phyloP scores from a whole-genome alignment of 2,888 invertebrate genomes.

The Conomelus anceps region DNA sequence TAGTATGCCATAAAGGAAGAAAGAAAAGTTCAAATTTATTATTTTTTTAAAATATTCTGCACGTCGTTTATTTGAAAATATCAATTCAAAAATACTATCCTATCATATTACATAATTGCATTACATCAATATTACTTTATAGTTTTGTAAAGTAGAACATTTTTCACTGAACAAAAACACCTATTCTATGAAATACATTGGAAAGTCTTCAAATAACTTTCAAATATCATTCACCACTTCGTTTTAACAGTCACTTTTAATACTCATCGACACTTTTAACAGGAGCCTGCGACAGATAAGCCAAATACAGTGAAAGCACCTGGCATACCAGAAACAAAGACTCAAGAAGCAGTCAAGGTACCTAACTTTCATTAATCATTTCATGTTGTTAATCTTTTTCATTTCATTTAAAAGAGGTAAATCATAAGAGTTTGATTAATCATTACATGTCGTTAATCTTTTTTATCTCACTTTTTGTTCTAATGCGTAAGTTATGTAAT shows the following conservation, averaged over 20 bases:
- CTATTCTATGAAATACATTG: too few relatives aligned
- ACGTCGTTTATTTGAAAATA: too few relatives aligned
- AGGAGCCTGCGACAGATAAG: conserved; percentile 6
- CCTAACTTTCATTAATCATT: neutral
- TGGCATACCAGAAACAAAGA: conserved; percentile 1
- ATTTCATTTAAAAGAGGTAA: neutral
- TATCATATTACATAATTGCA: too few relatives aligned
- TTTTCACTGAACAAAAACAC: too few relatives aligned
- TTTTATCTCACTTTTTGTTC: neutral
- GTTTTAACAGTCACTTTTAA: neutral
- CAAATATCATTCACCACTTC: neutral
- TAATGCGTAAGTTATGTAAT: too few relatives aligned
- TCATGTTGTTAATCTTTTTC: neutral
- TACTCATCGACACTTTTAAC: neutral
- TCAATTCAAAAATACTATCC: too few relatives aligned
- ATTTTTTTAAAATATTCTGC: too few relatives aligned
- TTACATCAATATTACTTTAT: too few relatives aligned
- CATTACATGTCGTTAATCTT: neutral
- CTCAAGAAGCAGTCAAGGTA: neutral
- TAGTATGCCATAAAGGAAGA: too few relatives aligned
- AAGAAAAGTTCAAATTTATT: too few relatives aligned
- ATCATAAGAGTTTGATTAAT: neutral
- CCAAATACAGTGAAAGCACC: neutral
- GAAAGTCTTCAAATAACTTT: too few relatives aligned
- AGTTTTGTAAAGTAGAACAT: too few relatives aligned